Percentiles rank a stretch among this genome's conserved stretches.
Evolutionary conservation across 2,797 vertebrate genomes (phyloP).

Genomic region (Pipistrellus pygmaeus): DNA sequence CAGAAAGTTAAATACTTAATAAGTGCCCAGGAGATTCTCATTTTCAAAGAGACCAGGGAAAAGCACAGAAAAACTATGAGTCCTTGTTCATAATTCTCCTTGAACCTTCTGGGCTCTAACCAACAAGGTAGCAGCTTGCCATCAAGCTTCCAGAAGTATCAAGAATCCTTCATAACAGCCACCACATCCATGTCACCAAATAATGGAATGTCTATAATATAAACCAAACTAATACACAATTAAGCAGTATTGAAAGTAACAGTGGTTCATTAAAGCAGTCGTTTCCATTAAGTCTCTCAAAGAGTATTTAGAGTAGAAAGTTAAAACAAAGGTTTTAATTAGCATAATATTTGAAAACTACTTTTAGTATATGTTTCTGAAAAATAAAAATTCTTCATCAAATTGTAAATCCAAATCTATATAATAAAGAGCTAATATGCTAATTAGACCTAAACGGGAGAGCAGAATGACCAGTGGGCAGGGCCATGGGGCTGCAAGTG

Average conservation of each 20-base stretch:
- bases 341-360: slow-evolving; percentile 45
- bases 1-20: slow-evolving; percentile 12
- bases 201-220: neutral
- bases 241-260: neutral
- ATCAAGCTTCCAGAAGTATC: neutral
- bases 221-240: neutral
- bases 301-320: slow-evolving; percentile 5
- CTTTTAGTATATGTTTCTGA: neutral
- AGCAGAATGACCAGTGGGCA: too few relatives aligned
- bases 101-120: neutral
- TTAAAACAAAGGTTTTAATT: slow-evolving; percentile 51
- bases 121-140: neutral
- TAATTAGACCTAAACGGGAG: too few relatives aligned
- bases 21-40: neutral
- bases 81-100: neutral
- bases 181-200: neutral
- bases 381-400: neutral
- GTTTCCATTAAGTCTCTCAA: neutral
- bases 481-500: too few relatives aligned
- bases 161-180: neutral
- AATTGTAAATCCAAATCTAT: neutral
- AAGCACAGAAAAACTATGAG: neutral
- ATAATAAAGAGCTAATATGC: too few relatives aligned
- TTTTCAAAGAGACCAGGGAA: neutral
- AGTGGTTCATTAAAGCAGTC: neutral